Evolutionary conservation across 2,888 invertebrate species (phyloP).

Genomic region (Euplagia quadripunctaria): DNA sequence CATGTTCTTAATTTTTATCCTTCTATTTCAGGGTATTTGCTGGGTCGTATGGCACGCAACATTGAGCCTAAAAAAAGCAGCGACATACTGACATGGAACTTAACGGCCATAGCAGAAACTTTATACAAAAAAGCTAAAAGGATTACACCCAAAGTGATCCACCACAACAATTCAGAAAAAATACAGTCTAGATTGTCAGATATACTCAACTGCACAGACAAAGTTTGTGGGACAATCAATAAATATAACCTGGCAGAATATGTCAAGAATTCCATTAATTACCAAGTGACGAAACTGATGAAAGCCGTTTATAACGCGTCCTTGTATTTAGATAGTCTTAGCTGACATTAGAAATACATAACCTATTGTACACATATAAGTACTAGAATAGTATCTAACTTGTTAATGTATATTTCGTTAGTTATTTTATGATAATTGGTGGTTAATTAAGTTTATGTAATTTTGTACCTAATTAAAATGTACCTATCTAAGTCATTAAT

Average conservation of each 20-base stretch:
- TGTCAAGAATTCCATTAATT: constrained; percentile 69
- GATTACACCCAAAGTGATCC: constrained; percentile 73
- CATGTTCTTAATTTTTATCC: background rate
- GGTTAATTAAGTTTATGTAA: background rate
- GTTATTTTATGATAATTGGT: background rate
- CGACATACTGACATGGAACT: constrained; percentile 70
- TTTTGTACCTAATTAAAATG: background rate
- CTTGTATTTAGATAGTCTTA: constrained; percentile 73
- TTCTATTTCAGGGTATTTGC: constrained; percentile 74
- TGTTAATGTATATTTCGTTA: background rate
- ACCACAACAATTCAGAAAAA: constrained; percentile 70
- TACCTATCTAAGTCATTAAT: background rate
- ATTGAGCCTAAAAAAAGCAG: constrained; percentile 64
- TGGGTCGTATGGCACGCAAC: constrained; percentile 71
- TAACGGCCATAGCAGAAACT: constrained; percentile 68
- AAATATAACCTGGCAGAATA: constrained; percentile 71
- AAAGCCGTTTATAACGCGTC: constrained; percentile 74
- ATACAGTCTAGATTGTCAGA: constrained; percentile 66
- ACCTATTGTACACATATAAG: background rate
- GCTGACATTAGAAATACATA: constrained; percentile 60
- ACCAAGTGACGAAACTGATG: constrained; percentile 70
- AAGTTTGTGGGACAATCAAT: constrained; percentile 60
- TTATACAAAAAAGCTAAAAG: constrained; percentile 74
- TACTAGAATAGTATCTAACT: background rate
- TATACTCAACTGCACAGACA: constrained; percentile 71